Evolutionary conservation across 2,113 vertebrate genomes (phyloP), one percentile per base, ranked within the genome.

Genomic region (Sander vitreus): DNA sequence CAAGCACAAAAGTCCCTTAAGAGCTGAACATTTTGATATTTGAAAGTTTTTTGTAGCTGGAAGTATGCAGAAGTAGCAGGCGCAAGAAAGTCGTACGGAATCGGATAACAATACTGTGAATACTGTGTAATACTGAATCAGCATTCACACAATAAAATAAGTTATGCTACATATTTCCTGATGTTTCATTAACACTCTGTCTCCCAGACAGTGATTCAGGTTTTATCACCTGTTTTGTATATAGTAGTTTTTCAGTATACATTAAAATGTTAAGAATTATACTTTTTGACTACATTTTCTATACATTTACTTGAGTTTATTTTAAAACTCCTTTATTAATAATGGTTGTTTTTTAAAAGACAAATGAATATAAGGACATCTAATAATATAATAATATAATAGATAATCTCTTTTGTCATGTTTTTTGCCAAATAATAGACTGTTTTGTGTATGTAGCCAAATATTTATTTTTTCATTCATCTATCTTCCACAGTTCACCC

Each of bases 401-500:
- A n/a, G n/a, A n/a, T n/a, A n/a, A n/a, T n/a, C n/a, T n/a, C n/a
- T 16, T 47, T 48, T 16, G 21, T 47, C 36, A 72, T 14, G n/a
- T 3, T 25, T 47, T 55, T 23, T 23, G 13, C 53, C 36, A 16
- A 4, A n/a, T 14, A 21, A 54, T 23, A 43, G 18, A 30, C 25
- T 58, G 1, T 33, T 33, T 33, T 33, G 25, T 30, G 62, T 21
- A 19, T 47, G 3, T 25, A 11, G 39, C 39, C 39, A 43, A 43
- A 43, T 43, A 48, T 48, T 62, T 36, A n/a, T 69, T 62, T 2
- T n/a, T 13, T 15, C 23, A 54, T 80, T 15, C 0, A 13, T 83
- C 15, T 23, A 0, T 79, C 78, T 58, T 72, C 79, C 63, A 53
- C 81, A 98, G 97, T 95, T 98, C 73, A 97, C 97, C 0, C 97